These are phyloP conservation scores for Cynaeus angustus DNA, from an alignment of 2,888 invertebrate species.

Conservation along the genomic window DNA sequence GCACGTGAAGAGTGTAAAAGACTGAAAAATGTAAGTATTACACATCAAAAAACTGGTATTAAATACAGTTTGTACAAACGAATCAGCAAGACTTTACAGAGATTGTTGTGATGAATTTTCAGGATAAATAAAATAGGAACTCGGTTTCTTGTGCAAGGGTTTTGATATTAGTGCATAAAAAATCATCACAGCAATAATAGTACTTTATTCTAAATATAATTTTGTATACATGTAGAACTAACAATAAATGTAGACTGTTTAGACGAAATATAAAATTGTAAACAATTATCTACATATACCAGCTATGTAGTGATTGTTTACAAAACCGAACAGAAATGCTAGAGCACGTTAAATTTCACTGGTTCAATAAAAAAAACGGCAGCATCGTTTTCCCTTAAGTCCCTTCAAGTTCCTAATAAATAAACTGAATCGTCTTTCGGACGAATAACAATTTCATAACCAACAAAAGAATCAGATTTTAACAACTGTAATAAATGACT, in stretches of 20 bases:
- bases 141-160: slow-evolving; percentile 30
- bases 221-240: slow-evolving; percentile 60
- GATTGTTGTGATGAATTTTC: slow-evolving; percentile 44
- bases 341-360: slow-evolving; percentile 35
- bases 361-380: slow-evolving; percentile 41
- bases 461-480: slow-evolving; percentile 24
- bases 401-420: slow-evolving; percentile 12
- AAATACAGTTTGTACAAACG: slow-evolving; percentile 24
- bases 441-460: slow-evolving; percentile 28
- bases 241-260: slow-evolving; percentile 56
- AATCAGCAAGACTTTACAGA: slow-evolving; percentile 10
- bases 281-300: slow-evolving; percentile 55
- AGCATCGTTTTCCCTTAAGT: slow-evolving; percentile 43
- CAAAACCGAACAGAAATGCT: slow-evolving; percentile 48
- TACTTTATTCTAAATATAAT: slow-evolving; percentile 59
- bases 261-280: slow-evolving; percentile 56
- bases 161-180: slow-evolving; percentile 19
- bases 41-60: slow-evolving; percentile 25
- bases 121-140: slow-evolving; percentile 40
- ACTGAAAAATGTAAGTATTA: slow-evolving; percentile 26
- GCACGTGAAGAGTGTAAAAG: slow-evolving; percentile 42
- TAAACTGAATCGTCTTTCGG: slow-evolving; percentile 28
- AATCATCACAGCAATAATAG: slow-evolving; percentile 58
- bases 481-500: slow-evolving; percentile 22
- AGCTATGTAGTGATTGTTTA: slow-evolving; percentile 55